Conservation (phyloP, 1,140 invertebrate genomes). For the Cyphomyrmex costatus region DNA sequence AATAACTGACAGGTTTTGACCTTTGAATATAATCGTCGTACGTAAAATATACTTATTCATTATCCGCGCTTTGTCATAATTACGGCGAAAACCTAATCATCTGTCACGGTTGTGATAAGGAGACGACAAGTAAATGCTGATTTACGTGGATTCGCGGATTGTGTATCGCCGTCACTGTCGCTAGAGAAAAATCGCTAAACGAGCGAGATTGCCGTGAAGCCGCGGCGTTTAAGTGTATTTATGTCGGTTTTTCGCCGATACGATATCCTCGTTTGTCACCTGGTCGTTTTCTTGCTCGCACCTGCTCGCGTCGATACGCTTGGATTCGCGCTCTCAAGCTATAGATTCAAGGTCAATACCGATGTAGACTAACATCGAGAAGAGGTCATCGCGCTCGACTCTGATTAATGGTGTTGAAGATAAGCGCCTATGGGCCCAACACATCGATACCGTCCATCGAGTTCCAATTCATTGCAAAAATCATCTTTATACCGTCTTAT, state of each 20-base stretch:
- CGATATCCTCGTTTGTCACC: conserved; percentile 72
- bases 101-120: conserved; percentile 35
- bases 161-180: neutral
- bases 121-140: conserved; percentile 36
- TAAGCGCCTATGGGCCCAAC: conserved; percentile 49
- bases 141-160: conserved; percentile 38
- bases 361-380: conserved; percentile 53
- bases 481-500: neutral
- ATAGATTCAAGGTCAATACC: conserved; percentile 73
- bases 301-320: conserved; percentile 62
- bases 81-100: conserved; percentile 32
- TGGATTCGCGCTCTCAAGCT: conserved; percentile 57
- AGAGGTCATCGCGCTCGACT: conserved; percentile 75
- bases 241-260: conserved; percentile 53
- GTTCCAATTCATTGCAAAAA: neutral
- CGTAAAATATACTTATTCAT: conserved; percentile 59
- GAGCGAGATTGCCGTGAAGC: neutral
- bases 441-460: conserved; percentile 45
- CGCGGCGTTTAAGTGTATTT: conserved; percentile 48
- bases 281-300: conserved; percentile 28
- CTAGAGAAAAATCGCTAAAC: conserved; percentile 11
- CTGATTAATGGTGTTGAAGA: conserved; percentile 78
- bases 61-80: conserved; percentile 60
- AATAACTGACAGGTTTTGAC: conserved; percentile 49
- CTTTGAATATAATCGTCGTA: conserved; percentile 50